A percentile compares a stretch with the other conserved stretches of the same genome.
phyloP scores from a whole-genome alignment of 1,140 invertebrate species.

The Cotesia typhae region DNA sequence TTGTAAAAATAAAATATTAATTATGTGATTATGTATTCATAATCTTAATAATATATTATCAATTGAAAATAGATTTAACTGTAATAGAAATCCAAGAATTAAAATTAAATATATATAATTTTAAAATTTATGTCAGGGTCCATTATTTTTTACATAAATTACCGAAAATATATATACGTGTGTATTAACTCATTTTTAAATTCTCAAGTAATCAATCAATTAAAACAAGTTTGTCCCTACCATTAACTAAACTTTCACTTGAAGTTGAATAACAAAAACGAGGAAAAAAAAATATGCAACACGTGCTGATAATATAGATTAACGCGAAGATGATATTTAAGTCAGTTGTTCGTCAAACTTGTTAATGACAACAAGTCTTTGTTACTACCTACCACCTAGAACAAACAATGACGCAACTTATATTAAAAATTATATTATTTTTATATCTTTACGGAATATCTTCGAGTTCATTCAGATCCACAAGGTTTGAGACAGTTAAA shows the following conservation, averaged over 20 bases:
- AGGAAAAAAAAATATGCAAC: slow-evolving; percentile 9
- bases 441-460: neutral
- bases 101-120: too few relatives aligned
- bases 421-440: neutral
- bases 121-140: too few relatives aligned
- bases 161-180: too few relatives aligned
- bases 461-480: slow-evolving; percentile 3
- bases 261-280: slow-evolving; percentile 25
- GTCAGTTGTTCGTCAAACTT: neutral
- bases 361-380: neutral
- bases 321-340: slow-evolving; percentile 16
- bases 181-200: neutral
- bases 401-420: neutral
- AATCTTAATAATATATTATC: too few relatives aligned
- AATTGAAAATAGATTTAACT: too few relatives aligned
- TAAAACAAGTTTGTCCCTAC: slow-evolving; percentile 13
- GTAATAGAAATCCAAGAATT: too few relatives aligned
- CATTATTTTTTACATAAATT: too few relatives aligned
- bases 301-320: slow-evolving; percentile 38
- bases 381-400: neutral
- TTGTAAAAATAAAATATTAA: too few relatives aligned
- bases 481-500: slow-evolving; percentile 18
- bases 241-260: neutral
- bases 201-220: neutral
- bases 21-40: too few relatives aligned